phyloP scores from a whole-genome alignment of 1,140 invertebrate genomes.

The Drosophila prosaltans region DNA sequence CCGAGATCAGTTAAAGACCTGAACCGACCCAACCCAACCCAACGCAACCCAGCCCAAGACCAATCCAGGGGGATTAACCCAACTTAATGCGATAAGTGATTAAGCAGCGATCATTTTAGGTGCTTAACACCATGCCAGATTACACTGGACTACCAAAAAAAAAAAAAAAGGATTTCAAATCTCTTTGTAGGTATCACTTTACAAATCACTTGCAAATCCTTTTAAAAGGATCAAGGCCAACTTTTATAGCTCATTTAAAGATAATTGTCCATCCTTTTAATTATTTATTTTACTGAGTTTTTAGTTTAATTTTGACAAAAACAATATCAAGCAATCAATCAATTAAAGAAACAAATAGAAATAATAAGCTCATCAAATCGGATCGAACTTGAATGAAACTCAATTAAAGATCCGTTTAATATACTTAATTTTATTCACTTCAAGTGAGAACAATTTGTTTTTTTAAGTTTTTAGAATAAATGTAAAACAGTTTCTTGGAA shows the following conservation, averaged over 20 bases:
- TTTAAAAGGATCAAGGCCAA: neutral
- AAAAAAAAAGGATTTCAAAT: constrained; percentile 4
- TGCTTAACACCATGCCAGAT: constrained; percentile 28
- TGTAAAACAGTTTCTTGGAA: too few relatives aligned
- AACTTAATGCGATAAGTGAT: constrained; percentile 45
- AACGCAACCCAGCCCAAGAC: neutral
- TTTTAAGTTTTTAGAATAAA: too few relatives aligned
- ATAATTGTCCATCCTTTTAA: neutral
- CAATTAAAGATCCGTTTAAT: too few relatives aligned
- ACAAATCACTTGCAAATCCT: neutral
- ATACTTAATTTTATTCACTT: too few relatives aligned
- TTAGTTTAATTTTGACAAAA: too few relatives aligned
- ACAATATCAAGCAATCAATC: too few relatives aligned
- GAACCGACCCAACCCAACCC: neutral
- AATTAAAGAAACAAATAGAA: too few relatives aligned
- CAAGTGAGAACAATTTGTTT: too few relatives aligned
- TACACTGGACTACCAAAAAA: neutral
- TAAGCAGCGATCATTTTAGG: constrained; percentile 37
- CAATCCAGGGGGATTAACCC: constrained; percentile 13
- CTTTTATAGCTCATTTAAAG: neutral
- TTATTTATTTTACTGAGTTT: too few relatives aligned
- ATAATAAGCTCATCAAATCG: too few relatives aligned
- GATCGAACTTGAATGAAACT: too few relatives aligned
- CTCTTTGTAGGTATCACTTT: neutral
- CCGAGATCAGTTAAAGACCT: constrained; percentile 35